These are phyloP conservation scores for Leistus spinibarbis DNA, from an alignment of 2,888 invertebrate genomes.

Conservation along the genomic window DNA sequence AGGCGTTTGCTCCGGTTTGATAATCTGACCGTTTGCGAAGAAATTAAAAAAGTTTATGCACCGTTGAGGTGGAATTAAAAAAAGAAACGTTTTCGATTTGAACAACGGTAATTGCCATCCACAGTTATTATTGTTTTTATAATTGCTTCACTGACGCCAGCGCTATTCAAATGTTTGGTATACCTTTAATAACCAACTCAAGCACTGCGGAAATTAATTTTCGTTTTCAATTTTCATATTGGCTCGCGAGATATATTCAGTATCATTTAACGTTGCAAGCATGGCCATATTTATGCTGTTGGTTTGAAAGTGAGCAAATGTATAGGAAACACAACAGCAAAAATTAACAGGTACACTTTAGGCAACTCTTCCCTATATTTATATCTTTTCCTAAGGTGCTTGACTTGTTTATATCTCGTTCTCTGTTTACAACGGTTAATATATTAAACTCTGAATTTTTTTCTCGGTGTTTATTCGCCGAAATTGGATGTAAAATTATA, in stretches of 20 bases:
- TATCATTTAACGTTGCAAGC: neutral
- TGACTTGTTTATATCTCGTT: no score
- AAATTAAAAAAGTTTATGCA: slow-evolving; percentile 36
- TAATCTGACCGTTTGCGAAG: slow-evolving; percentile 35
- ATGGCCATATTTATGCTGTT: no score
- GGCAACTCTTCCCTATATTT: no score
- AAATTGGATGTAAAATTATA: no score
- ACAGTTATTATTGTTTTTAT: neutral
- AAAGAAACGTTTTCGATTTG: neutral
- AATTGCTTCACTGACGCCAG: neutral
- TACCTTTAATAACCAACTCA: neutral
- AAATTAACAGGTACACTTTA: no score
- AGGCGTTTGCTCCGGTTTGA: neutral
- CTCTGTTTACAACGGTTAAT: no score
- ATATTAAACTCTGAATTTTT: no score
- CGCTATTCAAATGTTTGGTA: neutral
- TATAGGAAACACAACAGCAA: no score
- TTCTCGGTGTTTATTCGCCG: no score
- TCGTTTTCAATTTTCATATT: neutral
- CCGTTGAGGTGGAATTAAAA: slow-evolving; percentile 22
- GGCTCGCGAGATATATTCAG: neutral
- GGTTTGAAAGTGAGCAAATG: neutral
- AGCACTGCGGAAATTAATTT: neutral
- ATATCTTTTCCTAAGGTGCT: no score
- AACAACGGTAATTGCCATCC: neutral